Percentiles rank a stretch among this genome's conserved stretches.
Conservation (phyloP, 2,113 vertebrate genomes). For the Cygnus atratus region DNA sequence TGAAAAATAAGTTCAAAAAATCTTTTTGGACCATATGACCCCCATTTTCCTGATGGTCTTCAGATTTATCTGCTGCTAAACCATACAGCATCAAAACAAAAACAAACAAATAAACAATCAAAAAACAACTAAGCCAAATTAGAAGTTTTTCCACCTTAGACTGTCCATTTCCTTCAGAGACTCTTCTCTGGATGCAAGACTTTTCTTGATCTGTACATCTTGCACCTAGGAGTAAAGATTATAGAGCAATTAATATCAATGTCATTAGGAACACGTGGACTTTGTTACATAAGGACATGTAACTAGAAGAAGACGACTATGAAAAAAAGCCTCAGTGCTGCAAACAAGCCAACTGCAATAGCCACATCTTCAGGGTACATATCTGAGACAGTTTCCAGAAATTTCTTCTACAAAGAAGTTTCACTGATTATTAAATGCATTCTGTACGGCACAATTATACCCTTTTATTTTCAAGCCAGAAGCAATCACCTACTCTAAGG, state of each 20-base stretch:
- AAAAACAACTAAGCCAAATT: not conserved
- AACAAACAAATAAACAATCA: not conserved
- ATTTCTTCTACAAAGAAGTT: not conserved
- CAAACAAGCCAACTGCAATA: not conserved
- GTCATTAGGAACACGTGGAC: not conserved
- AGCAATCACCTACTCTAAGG: not conserved
- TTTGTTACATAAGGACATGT: not conserved
- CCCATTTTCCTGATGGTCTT: not conserved
- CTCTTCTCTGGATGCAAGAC: constrained; percentile 75
- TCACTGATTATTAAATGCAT: not conserved
- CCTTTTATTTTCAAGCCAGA: not conserved
- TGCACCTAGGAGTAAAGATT: constrained; percentile 72
- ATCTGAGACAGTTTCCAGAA: not conserved
- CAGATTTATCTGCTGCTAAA: not conserved
- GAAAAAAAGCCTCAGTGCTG: not conserved
- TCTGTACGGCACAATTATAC: not conserved
- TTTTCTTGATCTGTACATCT: constrained; percentile 80
- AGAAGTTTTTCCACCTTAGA: constrained; percentile 74
- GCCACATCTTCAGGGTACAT: not conserved
- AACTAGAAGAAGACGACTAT: not conserved
- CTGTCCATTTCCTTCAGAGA: constrained; percentile 74
- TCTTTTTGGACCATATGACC: not conserved
- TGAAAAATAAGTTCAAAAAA: not conserved
- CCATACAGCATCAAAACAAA: not conserved
- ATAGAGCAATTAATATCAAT: not conserved